phyloP scores from a whole-genome alignment of 2,113 vertebrate species.

The Columba livia region DNA sequence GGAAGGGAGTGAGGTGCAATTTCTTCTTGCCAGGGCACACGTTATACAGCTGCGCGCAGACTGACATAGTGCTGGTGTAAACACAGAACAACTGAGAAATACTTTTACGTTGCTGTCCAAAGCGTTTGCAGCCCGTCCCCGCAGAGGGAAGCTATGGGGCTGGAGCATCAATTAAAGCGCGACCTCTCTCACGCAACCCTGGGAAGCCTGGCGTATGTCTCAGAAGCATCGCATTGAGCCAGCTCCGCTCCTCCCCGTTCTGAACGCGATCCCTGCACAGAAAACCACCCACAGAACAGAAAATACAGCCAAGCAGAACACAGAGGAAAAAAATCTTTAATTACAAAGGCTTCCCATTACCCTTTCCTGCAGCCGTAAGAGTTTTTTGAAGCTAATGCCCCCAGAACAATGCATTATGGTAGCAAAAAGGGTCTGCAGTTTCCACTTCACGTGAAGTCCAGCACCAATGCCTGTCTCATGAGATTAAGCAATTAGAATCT shows the following conservation, averaged over 20 bases:
- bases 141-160: not conserved
- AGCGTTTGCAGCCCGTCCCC: not conserved
- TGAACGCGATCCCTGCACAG: rapidly evolving
- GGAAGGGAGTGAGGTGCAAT: too few relatives aligned
- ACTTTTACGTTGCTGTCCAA: not conserved
- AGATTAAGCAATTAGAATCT: not conserved
- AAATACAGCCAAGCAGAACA: not conserved
- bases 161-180: not conserved
- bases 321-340: not conserved
- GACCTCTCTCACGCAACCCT: too few relatives aligned
- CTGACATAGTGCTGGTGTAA: not conserved
- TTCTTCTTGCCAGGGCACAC: not conserved
- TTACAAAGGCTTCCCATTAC: rapidly evolving
- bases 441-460: not conserved
- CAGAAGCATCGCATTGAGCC: too few relatives aligned
- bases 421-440: not conserved
- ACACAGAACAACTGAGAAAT: rapidly evolving
- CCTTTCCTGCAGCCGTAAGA: not conserved
- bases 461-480: not conserved
- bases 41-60: rapidly evolving
- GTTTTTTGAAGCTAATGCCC: rapidly evolving
- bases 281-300: rapidly evolving
- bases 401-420: rapidly evolving
- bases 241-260: too few relatives aligned
- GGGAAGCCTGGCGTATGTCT: rapidly evolving